phyloP scores from a whole-genome alignment of 1,140 invertebrate species.

The Contarinia nasturtii region DNA sequence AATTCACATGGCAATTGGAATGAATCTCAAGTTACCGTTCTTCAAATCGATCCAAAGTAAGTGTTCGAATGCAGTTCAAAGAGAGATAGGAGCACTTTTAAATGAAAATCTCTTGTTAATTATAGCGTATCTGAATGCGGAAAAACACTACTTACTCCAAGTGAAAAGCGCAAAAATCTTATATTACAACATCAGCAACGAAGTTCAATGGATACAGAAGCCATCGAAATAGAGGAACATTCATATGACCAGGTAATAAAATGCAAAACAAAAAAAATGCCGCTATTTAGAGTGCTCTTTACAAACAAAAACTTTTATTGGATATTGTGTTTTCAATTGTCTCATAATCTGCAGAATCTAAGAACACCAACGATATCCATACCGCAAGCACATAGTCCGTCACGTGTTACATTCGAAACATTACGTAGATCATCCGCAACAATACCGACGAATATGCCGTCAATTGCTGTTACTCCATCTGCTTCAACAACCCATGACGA shows the following conservation, averaged over 20 bases:
- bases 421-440: not conserved
- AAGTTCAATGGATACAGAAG: constrained; percentile 67
- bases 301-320: not conserved
- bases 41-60: constrained; percentile 35
- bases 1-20: constrained; percentile 78
- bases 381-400: not conserved
- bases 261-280: not conserved
- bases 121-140: too few species aligned
- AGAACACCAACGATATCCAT: not conserved
- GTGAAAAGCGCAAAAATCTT: constrained; percentile 51
- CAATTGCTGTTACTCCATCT: constrained; percentile 4
- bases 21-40: constrained; percentile 64
- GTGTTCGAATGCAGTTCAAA: not conserved
- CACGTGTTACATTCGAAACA: not conserved
- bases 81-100: not conserved
- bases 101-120: not conserved
- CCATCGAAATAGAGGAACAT: constrained; percentile 49
- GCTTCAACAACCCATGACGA: too few species aligned
- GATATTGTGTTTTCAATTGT: not conserved
- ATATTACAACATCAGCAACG: constrained; percentile 63
- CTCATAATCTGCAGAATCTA: not conserved
- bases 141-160: constrained; percentile 42
- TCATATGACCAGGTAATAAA: constrained; percentile 30
- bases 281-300: too few species aligned
- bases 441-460: constrained; percentile 1